Base-by-base conservation (phyloP, 2,888 invertebrate species). In the Buathra laborator region DNA sequence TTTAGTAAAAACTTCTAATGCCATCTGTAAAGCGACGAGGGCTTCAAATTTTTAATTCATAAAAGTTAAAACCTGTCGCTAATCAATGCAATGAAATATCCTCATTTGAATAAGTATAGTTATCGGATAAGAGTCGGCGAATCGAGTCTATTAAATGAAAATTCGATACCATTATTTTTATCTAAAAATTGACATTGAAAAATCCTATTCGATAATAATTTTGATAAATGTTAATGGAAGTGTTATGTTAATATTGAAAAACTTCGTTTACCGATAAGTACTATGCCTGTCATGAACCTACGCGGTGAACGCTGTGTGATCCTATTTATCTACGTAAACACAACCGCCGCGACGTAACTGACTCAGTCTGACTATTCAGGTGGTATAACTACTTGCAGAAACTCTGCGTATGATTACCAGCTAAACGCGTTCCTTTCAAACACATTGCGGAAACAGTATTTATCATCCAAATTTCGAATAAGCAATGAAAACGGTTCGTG, bases 391-490 rank as follows among this genome's bases (percentile, higher is more conserved):
- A 53, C 53, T 53, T 53, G 37, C 53, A 16, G 19, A 53, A 53
- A 0, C 3, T 19, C 53, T 19, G 53, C 7, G 7, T 53, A 12
- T 0, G 3, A 1, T 19, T 2, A 10, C 16, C 37, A 37, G 19
- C 19, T 1, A 9, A 53, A 7, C 53, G 53, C 53, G 9, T 10
- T 53, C 71, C 70, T 75, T 70, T 24, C 4, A 62, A 43, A 6
- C 32, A 3, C 66, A 2, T 37, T 2, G 10, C 37, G 24, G 3
- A n/a, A 14, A 0, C 64, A 59, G 29, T 67, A 70, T 78, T 78
- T 78, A 74, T 78, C 81, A 81, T 74, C 43, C 64, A 48, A 64
- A 62, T 68, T 46, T 46, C 46, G 56, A 68, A 29, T 16, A 19
- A 68, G 59, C 68, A 68, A 78, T 46, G 59, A 46, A 68, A 44